A percentile compares a stretch with the other conserved stretches of the same genome.
Evolutionary conservation across 2,113 vertebrate species (phyloP).

Genomic region (Drymodes brunneopygia): DNA sequence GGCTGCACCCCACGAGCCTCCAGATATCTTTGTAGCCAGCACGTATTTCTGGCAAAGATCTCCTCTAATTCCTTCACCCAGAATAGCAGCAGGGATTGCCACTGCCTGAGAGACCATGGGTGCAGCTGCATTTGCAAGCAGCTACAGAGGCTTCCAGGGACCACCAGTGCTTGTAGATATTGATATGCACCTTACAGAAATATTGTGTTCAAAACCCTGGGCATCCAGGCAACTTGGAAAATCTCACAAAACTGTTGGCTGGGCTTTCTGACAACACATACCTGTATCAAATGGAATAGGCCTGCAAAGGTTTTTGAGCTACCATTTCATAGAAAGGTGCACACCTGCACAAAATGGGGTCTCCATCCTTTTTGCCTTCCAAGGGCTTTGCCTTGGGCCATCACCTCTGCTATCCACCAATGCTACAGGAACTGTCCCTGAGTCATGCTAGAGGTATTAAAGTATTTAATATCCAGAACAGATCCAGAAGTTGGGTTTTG

Average conservation of each 20-base stretch:
- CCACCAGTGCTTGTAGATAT: background rate
- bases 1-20: background rate
- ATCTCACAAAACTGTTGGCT: background rate
- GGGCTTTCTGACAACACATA: background rate
- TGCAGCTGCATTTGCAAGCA: background rate
- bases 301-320: background rate
- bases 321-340: background rate
- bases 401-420: background rate
- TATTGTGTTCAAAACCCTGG: background rate
- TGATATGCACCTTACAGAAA: rapidly evolving
- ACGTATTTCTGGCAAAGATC: background rate
- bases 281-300: too few relatives aligned
- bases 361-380: background rate
- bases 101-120: background rate
- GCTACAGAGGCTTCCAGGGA: background rate
- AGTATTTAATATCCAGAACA: background rate
- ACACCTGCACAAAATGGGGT: background rate
- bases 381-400: background rate
- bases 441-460: background rate
- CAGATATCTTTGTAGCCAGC: background rate
- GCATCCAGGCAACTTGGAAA: background rate
- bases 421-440: background rate
- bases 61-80: background rate
- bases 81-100: background rate
- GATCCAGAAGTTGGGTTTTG: background rate